Evolutionary conservation across 2,113 vertebrate genomes (phyloP).

Genomic region (Corythoichthys haematopterus): DNA sequence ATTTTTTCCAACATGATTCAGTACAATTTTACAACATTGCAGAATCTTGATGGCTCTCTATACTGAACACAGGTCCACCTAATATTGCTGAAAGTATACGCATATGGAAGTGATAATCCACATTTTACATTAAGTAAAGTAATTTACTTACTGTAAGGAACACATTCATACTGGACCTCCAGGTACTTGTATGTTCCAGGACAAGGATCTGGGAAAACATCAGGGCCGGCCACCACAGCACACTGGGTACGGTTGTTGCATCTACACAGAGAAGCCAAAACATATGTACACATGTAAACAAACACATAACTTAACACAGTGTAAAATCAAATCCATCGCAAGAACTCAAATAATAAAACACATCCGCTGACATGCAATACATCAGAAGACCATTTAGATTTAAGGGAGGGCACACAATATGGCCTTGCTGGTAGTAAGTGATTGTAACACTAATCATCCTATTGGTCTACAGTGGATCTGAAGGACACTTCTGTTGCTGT

Average conservation of each 20-base stretch:
- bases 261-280: slow-evolving; percentile 36
- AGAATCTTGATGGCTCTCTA: no score
- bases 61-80: no score
- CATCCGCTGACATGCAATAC: slow-evolving; percentile 17
- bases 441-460: slow-evolving; percentile 26
- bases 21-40: no score
- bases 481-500: slow-evolving; percentile 26
- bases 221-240: slow-evolving; percentile 92
- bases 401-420: slow-evolving; percentile 20
- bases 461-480: slow-evolving; percentile 23
- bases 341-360: not conserved
- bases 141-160: slow-evolving; percentile 70
- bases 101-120: not conserved
- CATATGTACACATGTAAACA: not conserved
- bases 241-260: slow-evolving; percentile 81
- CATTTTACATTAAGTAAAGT: not conserved
- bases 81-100: not conserved
- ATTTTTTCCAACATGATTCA: no score
- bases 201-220: slow-evolving; percentile 95
- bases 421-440: slow-evolving; percentile 17
- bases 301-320: slow-evolving; percentile 4
- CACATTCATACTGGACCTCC: slow-evolving; percentile 82
- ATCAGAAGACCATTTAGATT: slow-evolving; percentile 33
- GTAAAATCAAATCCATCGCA: slow-evolving; percentile 8
- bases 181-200: slow-evolving; percentile 97